Base-by-base conservation (phyloP, 2,797 vertebrate species). In the Manis javanica region DNA sequence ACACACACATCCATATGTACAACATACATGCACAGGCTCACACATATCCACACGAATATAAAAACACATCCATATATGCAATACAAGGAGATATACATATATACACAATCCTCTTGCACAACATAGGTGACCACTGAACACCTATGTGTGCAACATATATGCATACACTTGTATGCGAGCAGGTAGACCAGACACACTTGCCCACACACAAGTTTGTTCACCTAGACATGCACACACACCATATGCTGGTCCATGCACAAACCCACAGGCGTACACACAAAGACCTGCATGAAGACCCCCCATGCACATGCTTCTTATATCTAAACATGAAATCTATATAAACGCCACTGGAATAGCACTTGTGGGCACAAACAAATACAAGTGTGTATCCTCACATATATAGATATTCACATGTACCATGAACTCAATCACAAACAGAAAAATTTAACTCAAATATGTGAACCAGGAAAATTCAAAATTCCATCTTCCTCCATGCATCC, bases 341-440 rank as follows among this genome's bases (percentile, higher is more conserved):
- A 19, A 21, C 31, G 1, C 16, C 49, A 1, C 37, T 2, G 23
- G 51, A 29, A 15, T 11, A 5, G 69, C 84, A 63, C 1, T 0
- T 9, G 5, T 0, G 2, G 84, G 39, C 19, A 51, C 29, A 23
- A 5, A 1, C 0, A 3, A 2, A 26, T 3, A 37, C 9, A 37
- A 0, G 57, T n/a, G 8, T 51, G 42, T 31, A 3, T 21, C 49
- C 12, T 55, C n/a, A 14, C 79, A 61, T n/a, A 2, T 2, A 26
- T 7, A 64, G 6, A 34, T 11, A 12, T 7, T 39, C 53, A 63
- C 53, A 6, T 7, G 51, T 7, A 39, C 57, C 55, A 5, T 1
- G 46, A 55, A 61, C 59, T 64, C 51, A 31, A 2, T 42, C 84
- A 63, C 14, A 21, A 24, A 71, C 23, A 15, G 69, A 24, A 46